Evolutionary conservation across 2,888 invertebrate species (phyloP), one percentile per base, ranked within the genome.

Genomic region (Eubasilissa splendida): DNA sequence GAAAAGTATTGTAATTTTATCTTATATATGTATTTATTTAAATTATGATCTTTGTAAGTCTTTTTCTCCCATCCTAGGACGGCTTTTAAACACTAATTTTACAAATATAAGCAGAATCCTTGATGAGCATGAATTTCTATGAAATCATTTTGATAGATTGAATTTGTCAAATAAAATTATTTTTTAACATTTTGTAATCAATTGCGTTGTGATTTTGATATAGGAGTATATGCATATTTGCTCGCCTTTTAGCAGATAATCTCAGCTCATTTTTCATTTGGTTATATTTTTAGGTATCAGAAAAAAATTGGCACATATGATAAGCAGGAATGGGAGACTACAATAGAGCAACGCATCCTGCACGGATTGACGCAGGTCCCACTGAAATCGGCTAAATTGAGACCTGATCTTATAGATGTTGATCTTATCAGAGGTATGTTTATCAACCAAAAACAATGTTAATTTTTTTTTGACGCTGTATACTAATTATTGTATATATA

Each of bases 261-360:
- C 10, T 10, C 2, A 63, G n/a, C n/a, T 10, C 60, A 22, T 5
- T 66, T 4, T 50, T 14, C n/a, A 52, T 71, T 71, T 52, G 56
- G 3, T 14, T 22, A 9, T 54, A 54, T 12, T 71, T 54, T 10
- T 85, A 96, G 97, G 96, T 97, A 97, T 91, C 97, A 97, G 88
- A 96, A 96, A 88, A 96, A 97, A 92, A 98, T 99, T 88, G 97
- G 98, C 86, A 96, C 96, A 50, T 98, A 98, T 90, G 98, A 99
- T 90, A 98, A 98, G 87, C 97, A 98, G 86, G 94, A 96, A 93
- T 99, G 98, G 98, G 99, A 99, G 88, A 96, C 96, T 85, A 97
- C 96, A 86, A 95, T 98, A 85, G 98, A 99, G 87, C 96, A 96
- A 87, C 94, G 96, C 86, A 96, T 97, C 86, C 91, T 97, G 77